A percentile compares a stretch with the other conserved stretches of the same genome.
Evolutionary conservation across 2,113 vertebrate genomes (phyloP).

Genomic region (Ailurus styani): DNA sequence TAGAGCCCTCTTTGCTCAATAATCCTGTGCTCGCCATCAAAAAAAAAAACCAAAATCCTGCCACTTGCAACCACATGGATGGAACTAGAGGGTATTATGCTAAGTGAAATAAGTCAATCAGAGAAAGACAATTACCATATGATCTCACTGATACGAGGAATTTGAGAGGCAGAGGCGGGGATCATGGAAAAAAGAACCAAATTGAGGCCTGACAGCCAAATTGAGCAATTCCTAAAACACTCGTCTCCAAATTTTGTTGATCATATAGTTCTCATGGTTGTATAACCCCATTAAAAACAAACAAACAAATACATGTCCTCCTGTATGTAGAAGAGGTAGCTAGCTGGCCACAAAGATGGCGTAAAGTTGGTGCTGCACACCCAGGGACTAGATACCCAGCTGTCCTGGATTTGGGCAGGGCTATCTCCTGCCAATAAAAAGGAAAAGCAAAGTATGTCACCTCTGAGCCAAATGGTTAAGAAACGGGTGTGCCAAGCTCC

Average conservation of each 20-base stretch:
- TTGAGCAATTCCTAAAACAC: background rate
- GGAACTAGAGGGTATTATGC: no score
- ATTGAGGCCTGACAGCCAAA: background rate
- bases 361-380: accelerated
- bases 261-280: background rate
- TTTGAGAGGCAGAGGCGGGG: no score
- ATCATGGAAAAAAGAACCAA: background rate
- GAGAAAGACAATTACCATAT: no score
- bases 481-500: background rate
- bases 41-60: no score
- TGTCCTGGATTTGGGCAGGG: background rate
- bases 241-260: background rate
- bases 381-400: no score
- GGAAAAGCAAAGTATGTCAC: background rate
- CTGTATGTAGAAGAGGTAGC: background rate
- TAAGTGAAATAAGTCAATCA: no score
- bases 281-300: background rate
- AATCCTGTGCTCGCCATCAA: background rate
- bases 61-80: no score
- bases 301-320: background rate
- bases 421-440: background rate
- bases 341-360: no score
- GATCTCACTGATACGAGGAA: no score
- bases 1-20: background rate
- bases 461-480: background rate